Evolutionary conservation across 2,797 vertebrate species (phyloP).

Genomic region (Artibeus jamaicensis): DNA sequence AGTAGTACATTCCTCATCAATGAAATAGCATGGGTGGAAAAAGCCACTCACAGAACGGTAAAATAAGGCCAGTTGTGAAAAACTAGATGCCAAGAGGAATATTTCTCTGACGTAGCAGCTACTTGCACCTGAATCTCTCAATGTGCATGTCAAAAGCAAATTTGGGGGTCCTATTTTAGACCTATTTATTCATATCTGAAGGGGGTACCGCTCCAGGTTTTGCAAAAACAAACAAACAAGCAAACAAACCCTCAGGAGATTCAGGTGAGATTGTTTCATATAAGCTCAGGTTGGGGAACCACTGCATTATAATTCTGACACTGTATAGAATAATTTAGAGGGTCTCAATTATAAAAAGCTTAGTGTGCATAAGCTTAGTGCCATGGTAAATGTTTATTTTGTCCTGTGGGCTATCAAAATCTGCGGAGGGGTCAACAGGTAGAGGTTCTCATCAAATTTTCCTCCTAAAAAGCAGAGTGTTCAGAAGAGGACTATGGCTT

Average conservation of each 20-base stretch:
- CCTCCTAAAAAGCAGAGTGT: background rate
- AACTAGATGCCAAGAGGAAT: background rate
- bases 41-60: background rate
- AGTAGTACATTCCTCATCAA: background rate
- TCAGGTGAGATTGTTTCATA: background rate
- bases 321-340: background rate
- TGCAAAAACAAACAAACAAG: background rate
- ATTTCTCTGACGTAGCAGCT: background rate
- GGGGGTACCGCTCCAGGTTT: background rate
- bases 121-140: background rate
- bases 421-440: background rate
- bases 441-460: background rate
- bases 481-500: background rate
- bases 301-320: background rate
- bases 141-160: background rate
- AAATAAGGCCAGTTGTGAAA: background rate
- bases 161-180: background rate
- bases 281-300: background rate
- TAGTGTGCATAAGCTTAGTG: background rate
- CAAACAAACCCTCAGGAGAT: background rate
- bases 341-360: background rate
- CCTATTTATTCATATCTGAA: background rate
- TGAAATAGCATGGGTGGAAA: background rate
- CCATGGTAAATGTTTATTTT: background rate
- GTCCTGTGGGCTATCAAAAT: background rate